Base-by-base conservation (phyloP, 1,140 invertebrate genomes). In the Chrysomallon squamiferum region DNA sequence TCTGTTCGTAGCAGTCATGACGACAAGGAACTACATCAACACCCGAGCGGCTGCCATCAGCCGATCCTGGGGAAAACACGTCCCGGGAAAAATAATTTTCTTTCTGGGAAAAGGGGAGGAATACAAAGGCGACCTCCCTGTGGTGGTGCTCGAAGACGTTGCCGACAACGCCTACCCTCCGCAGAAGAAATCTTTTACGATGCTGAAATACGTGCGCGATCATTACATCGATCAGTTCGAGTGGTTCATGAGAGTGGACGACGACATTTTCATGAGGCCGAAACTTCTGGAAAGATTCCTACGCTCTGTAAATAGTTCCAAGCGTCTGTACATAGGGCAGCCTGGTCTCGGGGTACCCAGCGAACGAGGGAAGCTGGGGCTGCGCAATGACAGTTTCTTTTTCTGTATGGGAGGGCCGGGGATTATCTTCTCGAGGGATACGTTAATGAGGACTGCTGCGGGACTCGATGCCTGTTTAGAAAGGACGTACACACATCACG, bases 151-250 rank as follows among this genome's bases (percentile, higher is more conserved):
- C 18, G 88, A 88, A 11, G 90, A 90, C 4, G 94, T 97, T 0
- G 35, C 27, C 5, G 94, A 96, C 82, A 95, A 97, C 82, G 91
- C 92, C 11, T 98, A 98, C 87, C 96, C 96, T 20, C 96, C 96
- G 0, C 96, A 98, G 81, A 98, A 97, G 86, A 99, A 99, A 84
- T 96, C 95, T 0, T 98, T 98, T 80, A 89, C 95, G 72, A 98
- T 98, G 96, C 87, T 99, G 3, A 91, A 97, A 78, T 95, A 97
- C 85, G 97, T 99, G 93, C 93, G 94, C 86, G 93, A 96, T 77
- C 90, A 97, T 78, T 97, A 91, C 76, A 91, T 88, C 9, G 91
- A 96, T 73, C 88, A 90, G 29, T 98, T 92, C 85, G 94, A 98
- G 84, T 98, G 94, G 94, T 98, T 98, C 79, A 89, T 98, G 84